Evolutionary conservation across 2,113 vertebrate genomes (phyloP).

Genomic region (Phylloscopus trochilus): DNA sequence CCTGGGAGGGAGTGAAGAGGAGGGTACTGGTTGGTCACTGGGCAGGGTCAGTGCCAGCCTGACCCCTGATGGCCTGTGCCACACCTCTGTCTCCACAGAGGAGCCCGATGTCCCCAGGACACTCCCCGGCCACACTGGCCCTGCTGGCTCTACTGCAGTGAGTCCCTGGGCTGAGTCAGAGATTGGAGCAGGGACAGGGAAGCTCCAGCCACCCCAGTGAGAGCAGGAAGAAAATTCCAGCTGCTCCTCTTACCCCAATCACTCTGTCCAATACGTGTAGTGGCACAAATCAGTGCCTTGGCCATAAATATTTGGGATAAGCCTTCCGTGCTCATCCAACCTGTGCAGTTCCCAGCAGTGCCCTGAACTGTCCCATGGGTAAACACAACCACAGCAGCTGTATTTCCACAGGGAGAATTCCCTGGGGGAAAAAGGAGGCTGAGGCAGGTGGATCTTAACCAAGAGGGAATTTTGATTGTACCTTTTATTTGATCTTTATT

Average conservation of each 20-base stretch:
- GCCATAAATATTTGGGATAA: background rate
- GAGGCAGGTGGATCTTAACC: background rate
- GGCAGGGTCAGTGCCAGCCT: background rate
- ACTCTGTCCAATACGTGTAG: fast-evolving
- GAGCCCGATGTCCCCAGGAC: fast-evolving
- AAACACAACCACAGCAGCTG: background rate
- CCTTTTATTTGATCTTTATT: constrained; percentile 16
- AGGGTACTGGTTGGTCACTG: background rate
- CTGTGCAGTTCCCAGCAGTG: background rate
- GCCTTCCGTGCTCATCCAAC: background rate
- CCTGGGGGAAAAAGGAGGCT: background rate
- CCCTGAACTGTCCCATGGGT: background rate
- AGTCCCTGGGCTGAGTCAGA: background rate
- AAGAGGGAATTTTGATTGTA: background rate
- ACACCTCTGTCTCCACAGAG: background rate
- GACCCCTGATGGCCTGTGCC: background rate
- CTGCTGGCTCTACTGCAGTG: background rate
- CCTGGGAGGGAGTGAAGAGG: background rate
- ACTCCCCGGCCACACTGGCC: fast-evolving
- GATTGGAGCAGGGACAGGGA: background rate
- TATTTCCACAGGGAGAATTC: background rate
- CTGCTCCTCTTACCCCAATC: background rate
- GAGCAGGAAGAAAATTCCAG: background rate
- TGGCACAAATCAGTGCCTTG: background rate
- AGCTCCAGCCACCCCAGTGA: background rate